Conservation (phyloP, 2,113 vertebrate genomes). For the Eurystomus gularis region DNA sequence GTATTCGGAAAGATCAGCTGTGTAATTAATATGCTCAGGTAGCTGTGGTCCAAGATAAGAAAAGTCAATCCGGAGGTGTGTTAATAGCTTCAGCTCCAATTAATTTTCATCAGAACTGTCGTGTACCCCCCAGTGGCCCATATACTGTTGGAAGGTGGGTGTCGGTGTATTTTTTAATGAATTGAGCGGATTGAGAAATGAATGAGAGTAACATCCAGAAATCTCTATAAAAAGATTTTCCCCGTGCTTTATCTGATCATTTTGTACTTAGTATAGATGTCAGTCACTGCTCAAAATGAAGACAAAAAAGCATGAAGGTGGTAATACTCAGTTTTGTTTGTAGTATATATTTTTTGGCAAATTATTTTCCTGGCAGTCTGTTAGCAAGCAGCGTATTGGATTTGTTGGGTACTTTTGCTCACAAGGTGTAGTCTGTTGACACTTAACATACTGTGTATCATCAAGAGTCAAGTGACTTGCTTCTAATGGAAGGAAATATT, state of each 20-base stretch:
- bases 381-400: neutral
- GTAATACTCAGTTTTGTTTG: neutral
- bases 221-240: neutral
- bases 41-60: conserved; percentile 29
- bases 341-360: neutral
- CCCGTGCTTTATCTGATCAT: neutral
- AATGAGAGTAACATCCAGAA: neutral
- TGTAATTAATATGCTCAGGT: conserved; percentile 29
- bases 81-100: conserved; percentile 39
- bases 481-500: neutral
- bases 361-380: neutral
- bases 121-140: neutral
- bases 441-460: neutral
- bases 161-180: neutral
- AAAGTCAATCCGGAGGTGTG: conserved; percentile 17
- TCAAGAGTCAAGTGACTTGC: neutral
- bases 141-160: neutral
- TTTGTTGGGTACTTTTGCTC: neutral
- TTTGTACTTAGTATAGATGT: neutral
- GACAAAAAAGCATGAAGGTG: neutral
- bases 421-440: neutral
- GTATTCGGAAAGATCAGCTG: neutral
- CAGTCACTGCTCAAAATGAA: neutral
- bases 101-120: conserved; percentile 42
- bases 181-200: neutral